Evolutionary conservation across 2,888 invertebrate genomes (phyloP).

Genomic region (Cheilosia impressa): DNA sequence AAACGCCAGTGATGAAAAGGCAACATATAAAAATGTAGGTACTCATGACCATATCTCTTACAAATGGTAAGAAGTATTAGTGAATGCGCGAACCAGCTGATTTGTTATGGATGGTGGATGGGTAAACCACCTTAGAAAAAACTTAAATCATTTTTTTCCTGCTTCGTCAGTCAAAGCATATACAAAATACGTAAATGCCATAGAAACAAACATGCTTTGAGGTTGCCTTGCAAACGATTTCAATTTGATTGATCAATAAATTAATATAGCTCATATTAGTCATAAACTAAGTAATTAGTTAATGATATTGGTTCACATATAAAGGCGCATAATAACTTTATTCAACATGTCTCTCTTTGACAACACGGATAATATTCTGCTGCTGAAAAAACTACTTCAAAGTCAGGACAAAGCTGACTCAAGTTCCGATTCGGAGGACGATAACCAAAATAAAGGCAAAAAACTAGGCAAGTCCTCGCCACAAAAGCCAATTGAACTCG

Average conservation of each 20-base stretch:
- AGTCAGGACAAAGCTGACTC: constrained; percentile 78
- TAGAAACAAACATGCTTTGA: constrained; percentile 3
- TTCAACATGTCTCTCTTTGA: constrained; percentile 81
- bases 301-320: too few species aligned
- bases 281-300: too few species aligned
- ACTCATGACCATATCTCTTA: too few species aligned
- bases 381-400: constrained; percentile 79
- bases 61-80: too few species aligned
- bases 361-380: constrained; percentile 79
- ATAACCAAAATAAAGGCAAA: constrained; percentile 72
- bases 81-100: too few species aligned
- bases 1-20: too few species aligned
- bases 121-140: too few species aligned
- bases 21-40: too few species aligned
- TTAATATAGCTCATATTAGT: too few species aligned
- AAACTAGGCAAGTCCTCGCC: constrained; percentile 77
- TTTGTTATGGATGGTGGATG: too few species aligned
- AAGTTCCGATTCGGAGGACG: constrained; percentile 80
- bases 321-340: neutral
- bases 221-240: constrained; percentile 26
- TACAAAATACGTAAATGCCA: neutral
- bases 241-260: constrained; percentile 31
- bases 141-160: too few species aligned
- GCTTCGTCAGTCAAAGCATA: neutral
- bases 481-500: neutral